Evolutionary conservation across 1,140 invertebrate species (phyloP), one percentile per base, ranked within the genome.

Genomic region (Zaprionus ghesquierei): DNA sequence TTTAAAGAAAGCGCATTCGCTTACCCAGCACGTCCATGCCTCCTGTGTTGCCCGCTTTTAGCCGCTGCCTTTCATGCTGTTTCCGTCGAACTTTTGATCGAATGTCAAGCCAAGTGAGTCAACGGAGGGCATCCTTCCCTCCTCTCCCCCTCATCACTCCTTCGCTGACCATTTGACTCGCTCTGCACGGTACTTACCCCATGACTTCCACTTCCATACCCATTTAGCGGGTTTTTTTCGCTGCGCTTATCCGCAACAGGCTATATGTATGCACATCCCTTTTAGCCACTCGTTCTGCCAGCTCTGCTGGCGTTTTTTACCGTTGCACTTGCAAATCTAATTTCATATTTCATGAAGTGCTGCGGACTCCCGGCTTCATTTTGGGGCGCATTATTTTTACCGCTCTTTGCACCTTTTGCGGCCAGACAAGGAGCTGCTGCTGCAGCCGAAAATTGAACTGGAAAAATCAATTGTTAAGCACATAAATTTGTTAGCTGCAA

Each of bases 321-420:
- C 51, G 20, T 54, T 15, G 64, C 58, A 73, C 56, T 80, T 85
- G 81, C 75, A 86, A 86, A 86, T 86, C 82, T 86, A 86, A 86
- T 86, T 86, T 86, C 82, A 86, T 86, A 86, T 86, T 86, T 86
- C 89, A 87, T 87, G 82, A 87, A 87, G 84, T 87, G 82, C 63
- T 41, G n/a, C 69, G 75, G 66, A 69, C 50, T n/a, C n/a, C n/a
- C n/a, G n/a, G 44, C 33, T 50, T 68, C 56, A 54, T 54, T 68
- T 73, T 60, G 53, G 23, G 22, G 61, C 12, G 54, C 58, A 69
- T 73, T 64, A 70, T 58, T 71, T 65, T 70, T 70, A 50, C 61
- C 54, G 13, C 78, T 75, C 75, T 71, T 87, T 77, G 50, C 35
- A 79, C 79, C 82, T 82, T n/a, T n/a, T 71, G 61, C 64, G 71